These are phyloP conservation scores for Endotricha flammealis DNA, from an alignment of 2,888 invertebrate species.

Conservation along the genomic window DNA sequence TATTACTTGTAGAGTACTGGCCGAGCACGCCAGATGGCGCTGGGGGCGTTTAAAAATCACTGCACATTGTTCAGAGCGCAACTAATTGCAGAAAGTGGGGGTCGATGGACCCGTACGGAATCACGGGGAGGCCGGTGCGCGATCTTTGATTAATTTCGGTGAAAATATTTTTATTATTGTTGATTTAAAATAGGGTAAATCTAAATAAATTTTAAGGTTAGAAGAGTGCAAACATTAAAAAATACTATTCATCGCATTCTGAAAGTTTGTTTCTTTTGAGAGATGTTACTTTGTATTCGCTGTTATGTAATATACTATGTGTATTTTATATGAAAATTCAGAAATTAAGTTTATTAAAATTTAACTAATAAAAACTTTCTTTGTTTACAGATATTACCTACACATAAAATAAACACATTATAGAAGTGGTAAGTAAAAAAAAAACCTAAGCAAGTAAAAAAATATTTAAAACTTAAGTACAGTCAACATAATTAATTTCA, in stretches of 20 bases:
- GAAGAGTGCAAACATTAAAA: too few relatives aligned
- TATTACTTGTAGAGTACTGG: conserved; percentile 56
- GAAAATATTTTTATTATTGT: conserved; percentile 15
- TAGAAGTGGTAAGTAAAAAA: neutral
- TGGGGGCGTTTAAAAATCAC: conserved; percentile 74
- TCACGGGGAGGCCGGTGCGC: conserved; percentile 47
- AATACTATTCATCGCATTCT: too few relatives aligned
- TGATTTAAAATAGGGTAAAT: too few relatives aligned
- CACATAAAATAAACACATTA: neutral
- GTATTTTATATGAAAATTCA: neutral
- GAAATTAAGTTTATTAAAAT: too few relatives aligned
- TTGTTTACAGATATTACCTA: neutral
- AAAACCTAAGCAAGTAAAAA: neutral
- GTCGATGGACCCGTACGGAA: conserved; percentile 66
- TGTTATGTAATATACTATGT: too few relatives aligned
- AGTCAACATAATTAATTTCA: conserved; percentile 7
- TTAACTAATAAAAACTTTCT: neutral
- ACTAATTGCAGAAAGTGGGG: conserved; percentile 78
- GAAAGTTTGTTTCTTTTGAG: too few relatives aligned
- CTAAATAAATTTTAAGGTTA: too few relatives aligned
- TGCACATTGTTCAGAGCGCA: conserved; percentile 73
- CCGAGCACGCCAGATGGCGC: conserved; percentile 63
- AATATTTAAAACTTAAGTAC: neutral
- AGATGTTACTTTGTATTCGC: too few relatives aligned
- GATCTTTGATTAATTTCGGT: conserved; percentile 34